phyloP scores from a whole-genome alignment of 2,888 invertebrate genomes.

The Lymantria monacha region DNA sequence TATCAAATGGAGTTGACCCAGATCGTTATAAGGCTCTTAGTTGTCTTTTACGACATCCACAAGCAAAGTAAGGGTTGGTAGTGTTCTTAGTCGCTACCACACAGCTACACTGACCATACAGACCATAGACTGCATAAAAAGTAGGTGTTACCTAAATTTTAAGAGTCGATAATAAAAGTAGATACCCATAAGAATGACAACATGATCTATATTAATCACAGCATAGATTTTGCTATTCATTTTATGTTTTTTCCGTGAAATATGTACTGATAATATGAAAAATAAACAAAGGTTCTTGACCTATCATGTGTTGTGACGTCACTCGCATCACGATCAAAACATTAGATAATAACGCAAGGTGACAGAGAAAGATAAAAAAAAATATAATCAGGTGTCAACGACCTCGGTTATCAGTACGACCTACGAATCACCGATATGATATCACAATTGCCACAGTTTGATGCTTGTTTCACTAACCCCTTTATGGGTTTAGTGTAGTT shows the following conservation, averaged over 20 bases:
- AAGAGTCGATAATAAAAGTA: no score
- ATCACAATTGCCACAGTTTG: conserved; percentile 5
- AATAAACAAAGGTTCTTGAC: conserved; percentile 18
- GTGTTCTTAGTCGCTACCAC: no score
- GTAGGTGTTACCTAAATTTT: no score
- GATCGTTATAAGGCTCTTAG: no score
- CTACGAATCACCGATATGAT: conserved; percentile 50
- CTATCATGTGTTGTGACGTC: conserved; percentile 31
- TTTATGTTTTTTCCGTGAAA: not conserved
- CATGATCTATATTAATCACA: no score
- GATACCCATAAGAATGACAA: no score
- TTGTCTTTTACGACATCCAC: no score
- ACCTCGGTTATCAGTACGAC: conserved; percentile 46
- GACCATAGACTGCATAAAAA: no score
- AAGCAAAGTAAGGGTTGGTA: no score
- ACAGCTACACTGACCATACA: no score
- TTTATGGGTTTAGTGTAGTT: not conserved
- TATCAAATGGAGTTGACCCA: no score
- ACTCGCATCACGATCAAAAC: conserved; percentile 25
- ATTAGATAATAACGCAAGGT: conserved; percentile 49
- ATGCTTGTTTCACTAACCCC: conserved; percentile 1
- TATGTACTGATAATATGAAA: not conserved
- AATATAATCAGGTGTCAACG: conserved; percentile 41
- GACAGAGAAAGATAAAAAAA: conserved; percentile 42
- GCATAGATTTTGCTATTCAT: no score